Percentiles rank a stretch among this genome's conserved stretches.
phyloP scores from a whole-genome alignment of 2,797 vertebrate species.

The Alca torda region DNA sequence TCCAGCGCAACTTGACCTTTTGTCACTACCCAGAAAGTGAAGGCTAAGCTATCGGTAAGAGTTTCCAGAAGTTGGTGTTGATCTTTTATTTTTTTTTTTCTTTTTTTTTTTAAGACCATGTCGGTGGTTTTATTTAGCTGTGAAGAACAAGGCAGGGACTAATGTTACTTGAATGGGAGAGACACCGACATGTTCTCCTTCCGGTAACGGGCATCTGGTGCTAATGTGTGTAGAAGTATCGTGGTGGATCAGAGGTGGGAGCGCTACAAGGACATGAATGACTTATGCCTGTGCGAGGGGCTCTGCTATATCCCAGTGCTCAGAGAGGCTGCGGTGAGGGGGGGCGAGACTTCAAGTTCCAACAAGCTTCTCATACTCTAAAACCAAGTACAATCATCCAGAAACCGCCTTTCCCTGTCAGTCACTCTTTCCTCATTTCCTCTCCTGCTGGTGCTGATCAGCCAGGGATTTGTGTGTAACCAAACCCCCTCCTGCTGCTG shows the following conservation, averaged over 20 bases:
- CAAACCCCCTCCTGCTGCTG: constrained; percentile 56
- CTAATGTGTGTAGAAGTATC: constrained; percentile 35
- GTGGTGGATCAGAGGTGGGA: constrained; percentile 27
- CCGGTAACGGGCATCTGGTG: constrained; percentile 36
- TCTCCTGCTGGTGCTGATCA: constrained; percentile 68
- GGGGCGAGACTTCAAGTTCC: background rate
- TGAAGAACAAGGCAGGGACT: constrained; percentile 44
- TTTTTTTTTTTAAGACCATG: constrained; percentile 25
- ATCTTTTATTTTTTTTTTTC: background rate
- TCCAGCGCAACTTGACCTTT: constrained; percentile 71
- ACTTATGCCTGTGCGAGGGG: background rate
- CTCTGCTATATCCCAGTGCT: background rate
- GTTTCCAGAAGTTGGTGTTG: constrained; percentile 72
- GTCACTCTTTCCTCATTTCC: constrained; percentile 63
- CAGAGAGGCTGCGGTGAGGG: background rate
- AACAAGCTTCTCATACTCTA: constrained; percentile 30
- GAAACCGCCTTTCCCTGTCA: constrained; percentile 58
- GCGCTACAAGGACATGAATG: background rate
- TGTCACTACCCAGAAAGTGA: constrained; percentile 69
- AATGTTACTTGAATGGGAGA: background rate
- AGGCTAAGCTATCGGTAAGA: constrained; percentile 61
- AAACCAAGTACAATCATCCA: constrained; percentile 33
- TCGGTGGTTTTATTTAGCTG: constrained; percentile 47
- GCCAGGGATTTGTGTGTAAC: constrained; percentile 69
- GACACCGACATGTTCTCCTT: constrained; percentile 1